A percentile compares a stretch with the other conserved stretches of the same genome.
Conservation (phyloP, 2,888 invertebrate genomes). For the Eupithecia centaureata region DNA sequence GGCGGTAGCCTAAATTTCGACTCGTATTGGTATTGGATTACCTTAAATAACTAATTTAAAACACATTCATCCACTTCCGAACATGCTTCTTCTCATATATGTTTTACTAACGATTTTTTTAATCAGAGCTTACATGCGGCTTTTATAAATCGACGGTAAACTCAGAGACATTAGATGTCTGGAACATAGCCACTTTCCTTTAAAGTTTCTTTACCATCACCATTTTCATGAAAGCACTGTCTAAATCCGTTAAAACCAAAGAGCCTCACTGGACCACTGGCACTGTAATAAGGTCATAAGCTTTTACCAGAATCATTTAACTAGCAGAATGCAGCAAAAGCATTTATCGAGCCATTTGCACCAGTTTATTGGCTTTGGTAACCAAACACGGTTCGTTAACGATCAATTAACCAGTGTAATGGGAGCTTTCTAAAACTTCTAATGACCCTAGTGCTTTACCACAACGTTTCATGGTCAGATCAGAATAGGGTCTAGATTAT, state of each 20-base stretch:
- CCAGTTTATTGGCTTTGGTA: slow-evolving; percentile 17
- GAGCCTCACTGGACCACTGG: not conserved
- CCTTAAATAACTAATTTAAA: no score
- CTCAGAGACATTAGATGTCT: not conserved
- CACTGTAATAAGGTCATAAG: slow-evolving; percentile 9
- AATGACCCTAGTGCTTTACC: not conserved
- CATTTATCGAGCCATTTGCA: slow-evolving; percentile 14
- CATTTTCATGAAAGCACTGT: not conserved
- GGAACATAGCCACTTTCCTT: not conserved
- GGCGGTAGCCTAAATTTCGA: no score
- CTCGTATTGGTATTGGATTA: no score
- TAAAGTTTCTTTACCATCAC: not conserved
- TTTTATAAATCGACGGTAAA: not conserved
- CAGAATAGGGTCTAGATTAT: not conserved
- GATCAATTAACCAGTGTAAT: not conserved
- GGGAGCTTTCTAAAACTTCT: not conserved
- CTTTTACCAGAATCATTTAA: slow-evolving; percentile 15
- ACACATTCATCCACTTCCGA: no score
- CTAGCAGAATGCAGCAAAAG: slow-evolving; percentile 14
- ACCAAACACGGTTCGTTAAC: slow-evolving; percentile 18
- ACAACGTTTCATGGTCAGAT: not conserved
- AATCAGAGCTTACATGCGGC: no score
- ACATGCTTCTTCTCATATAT: no score
- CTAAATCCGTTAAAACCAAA: not conserved
- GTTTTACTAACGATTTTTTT: no score